Conservation (phyloP, 2,797 vertebrate genomes). For the Novumbra hubbsi region DNA sequence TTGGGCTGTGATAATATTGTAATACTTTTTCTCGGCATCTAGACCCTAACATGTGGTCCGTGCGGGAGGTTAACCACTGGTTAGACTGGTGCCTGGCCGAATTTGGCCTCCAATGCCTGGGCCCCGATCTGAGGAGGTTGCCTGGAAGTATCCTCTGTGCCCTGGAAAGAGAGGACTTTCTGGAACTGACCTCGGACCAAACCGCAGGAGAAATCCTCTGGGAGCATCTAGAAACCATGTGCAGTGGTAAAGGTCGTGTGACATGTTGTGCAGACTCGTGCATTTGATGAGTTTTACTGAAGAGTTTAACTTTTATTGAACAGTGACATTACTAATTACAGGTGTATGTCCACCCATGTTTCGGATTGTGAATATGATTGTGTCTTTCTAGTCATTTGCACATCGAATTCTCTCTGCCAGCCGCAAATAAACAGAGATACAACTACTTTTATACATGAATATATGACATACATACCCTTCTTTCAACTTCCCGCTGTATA, state of each 20-base stretch:
- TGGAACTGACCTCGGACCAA: slow-evolving; percentile 59
- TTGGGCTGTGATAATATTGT: background rate
- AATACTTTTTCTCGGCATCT: background rate
- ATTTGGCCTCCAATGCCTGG: slow-evolving; percentile 61
- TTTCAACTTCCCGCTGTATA: background rate
- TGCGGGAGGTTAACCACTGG: slow-evolving; percentile 72
- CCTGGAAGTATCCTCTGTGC: slow-evolving; percentile 56
- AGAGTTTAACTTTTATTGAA: background rate
- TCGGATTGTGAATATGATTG: slow-evolving; percentile 50
- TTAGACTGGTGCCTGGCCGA: slow-evolving; percentile 72
- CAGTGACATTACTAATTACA: background rate
- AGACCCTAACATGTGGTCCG: slow-evolving; percentile 68
- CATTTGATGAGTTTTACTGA: too few species aligned
- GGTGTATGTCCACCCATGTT: background rate
- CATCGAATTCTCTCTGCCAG: slow-evolving; percentile 31
- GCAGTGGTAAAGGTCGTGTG: slow-evolving; percentile 47
- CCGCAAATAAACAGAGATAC: slow-evolving; percentile 47
- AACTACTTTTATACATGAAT: too few species aligned
- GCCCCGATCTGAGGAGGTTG: slow-evolving; percentile 54
- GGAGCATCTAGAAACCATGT: slow-evolving; percentile 73
- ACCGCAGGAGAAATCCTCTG: slow-evolving; percentile 71
- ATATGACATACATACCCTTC: background rate
- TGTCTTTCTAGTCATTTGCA: slow-evolving; percentile 16
- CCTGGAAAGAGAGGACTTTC: slow-evolving; percentile 63
- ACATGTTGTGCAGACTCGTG: background rate